A percentile compares a stretch with the other conserved stretches of the same genome.
Conservation (phyloP, 2,113 vertebrate species). For the Glaucidium brasilianum region DNA sequence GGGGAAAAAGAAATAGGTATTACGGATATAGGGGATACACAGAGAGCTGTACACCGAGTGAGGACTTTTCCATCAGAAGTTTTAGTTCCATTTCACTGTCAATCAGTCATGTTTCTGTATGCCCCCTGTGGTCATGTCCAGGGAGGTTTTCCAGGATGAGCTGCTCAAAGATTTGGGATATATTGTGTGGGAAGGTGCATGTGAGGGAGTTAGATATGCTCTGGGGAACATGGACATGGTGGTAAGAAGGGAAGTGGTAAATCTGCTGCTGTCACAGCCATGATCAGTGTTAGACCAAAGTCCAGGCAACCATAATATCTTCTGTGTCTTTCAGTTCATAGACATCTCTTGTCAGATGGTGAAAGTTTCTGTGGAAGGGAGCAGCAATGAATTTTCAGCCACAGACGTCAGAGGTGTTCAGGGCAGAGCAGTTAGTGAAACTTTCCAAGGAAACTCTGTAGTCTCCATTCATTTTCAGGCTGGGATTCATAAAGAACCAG, state of each 20-base stretch:
- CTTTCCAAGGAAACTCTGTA: neutral
- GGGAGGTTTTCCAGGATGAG: neutral
- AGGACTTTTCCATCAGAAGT: neutral
- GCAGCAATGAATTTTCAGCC: neutral
- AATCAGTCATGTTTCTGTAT: rapidly evolving
- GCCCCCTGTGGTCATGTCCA: no score
- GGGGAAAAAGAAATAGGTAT: neutral
- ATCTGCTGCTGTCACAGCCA: neutral
- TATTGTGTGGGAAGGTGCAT: rapidly evolving
- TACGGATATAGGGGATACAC: neutral
- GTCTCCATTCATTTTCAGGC: neutral
- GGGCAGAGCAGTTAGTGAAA: neutral
- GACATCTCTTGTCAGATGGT: neutral
- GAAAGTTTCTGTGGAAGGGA: neutral
- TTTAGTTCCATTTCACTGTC: neutral
- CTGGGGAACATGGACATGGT: neutral
- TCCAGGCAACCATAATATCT: neutral
- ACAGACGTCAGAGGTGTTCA: neutral
- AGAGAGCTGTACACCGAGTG: neutral
- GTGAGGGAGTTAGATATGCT: rapidly evolving
- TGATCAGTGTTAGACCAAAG: neutral
- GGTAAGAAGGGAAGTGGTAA: neutral
- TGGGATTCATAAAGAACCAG: neutral
- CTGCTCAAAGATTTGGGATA: neutral
- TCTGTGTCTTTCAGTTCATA: neutral